Conservation (phyloP, 92 coral and sea anemone genomes). For the Umimayanthus chanpuru region DNA sequence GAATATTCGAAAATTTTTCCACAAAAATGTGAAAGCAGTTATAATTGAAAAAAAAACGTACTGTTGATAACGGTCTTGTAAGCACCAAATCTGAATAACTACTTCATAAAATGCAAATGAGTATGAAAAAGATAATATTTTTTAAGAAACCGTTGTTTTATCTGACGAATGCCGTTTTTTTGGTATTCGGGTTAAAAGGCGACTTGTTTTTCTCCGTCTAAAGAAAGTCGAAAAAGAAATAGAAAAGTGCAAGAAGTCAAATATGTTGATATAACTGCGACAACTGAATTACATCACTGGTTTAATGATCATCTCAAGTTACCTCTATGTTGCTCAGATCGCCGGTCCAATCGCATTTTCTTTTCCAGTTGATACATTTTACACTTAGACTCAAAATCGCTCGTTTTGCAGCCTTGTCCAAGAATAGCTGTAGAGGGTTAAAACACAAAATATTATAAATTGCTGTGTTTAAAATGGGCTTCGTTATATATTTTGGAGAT, state of each 20-base stretch:
- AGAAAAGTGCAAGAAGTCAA: neutral
- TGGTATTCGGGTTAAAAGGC: neutral
- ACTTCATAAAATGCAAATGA: conserved; percentile 12
- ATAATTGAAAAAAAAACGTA: neutral
- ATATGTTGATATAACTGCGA: neutral
- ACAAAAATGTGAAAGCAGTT: neutral
- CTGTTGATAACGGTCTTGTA: conserved; percentile 1
- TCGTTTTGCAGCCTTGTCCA: conserved; percentile 94
- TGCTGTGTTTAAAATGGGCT: neutral
- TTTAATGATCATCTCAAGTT: neutral
- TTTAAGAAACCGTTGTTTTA: neutral
- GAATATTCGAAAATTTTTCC: neutral
- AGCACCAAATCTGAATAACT: neutral
- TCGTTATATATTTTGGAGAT: neutral
- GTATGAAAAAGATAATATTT: neutral
- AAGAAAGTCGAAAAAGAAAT: neutral
- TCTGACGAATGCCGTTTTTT: neutral
- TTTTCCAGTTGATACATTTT: conserved; percentile 93
- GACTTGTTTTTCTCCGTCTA: neutral
- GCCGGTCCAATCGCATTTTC: conserved; percentile 98
- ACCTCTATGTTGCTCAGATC: conserved; percentile 93
- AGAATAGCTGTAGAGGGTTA: conserved; percentile 66
- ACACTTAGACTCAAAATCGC: conserved; percentile 84
- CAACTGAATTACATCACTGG: neutral
- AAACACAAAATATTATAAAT: neutral